Evolutionary conservation across 2,113 vertebrate species (phyloP).

Genomic region (Fregata magnificens): DNA sequence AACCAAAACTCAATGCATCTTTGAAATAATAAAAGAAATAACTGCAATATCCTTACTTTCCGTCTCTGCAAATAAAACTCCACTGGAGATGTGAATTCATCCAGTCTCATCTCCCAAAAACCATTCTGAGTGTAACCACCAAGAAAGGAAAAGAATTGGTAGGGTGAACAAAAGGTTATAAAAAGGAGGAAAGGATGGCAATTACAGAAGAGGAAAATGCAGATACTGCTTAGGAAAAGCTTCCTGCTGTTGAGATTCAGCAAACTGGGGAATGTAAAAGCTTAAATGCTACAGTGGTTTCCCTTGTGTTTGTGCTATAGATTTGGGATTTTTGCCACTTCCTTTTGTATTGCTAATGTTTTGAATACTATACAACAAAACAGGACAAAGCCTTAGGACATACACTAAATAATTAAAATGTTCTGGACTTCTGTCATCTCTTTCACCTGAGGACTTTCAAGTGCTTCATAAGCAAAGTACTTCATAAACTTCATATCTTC

Average conservation of each 20-base stretch:
- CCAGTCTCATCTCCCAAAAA: neutral
- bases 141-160: neutral
- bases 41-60: neutral
- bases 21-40: neutral
- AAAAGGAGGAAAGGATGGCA: neutral
- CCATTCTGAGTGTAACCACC: neutral
- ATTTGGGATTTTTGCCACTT: neutral
- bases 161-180: neutral
- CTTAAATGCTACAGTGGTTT: neutral
- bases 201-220: neutral
- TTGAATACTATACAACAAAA: neutral
- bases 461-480: neutral
- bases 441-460: neutral
- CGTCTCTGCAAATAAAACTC: neutral
- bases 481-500: neutral
- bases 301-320: neutral
- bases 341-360: neutral
- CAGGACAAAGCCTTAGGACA: neutral
- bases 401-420: neutral
- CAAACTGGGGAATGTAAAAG: neutral
- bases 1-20: neutral
- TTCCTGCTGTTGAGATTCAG: neutral
- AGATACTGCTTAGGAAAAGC: neutral
- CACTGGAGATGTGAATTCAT: neutral
- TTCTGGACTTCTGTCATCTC: neutral